Percentiles rank a stretch among this genome's conserved stretches.
Evolutionary conservation across 2,113 vertebrate genomes (phyloP).

Genomic region (Rhadina sibilatrix): DNA sequence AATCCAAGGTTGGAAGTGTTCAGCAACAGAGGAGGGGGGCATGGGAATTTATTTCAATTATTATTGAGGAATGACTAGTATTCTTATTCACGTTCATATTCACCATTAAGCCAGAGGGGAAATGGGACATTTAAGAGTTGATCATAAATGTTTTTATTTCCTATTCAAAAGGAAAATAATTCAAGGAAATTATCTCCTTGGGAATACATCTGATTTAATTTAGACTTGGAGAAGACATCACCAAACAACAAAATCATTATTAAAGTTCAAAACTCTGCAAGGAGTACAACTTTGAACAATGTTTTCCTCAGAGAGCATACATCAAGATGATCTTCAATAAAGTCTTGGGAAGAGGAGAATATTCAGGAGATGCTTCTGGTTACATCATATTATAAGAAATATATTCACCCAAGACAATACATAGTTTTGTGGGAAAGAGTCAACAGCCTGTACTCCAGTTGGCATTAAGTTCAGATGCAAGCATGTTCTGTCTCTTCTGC

Average conservation of each 20-base stretch:
- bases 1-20: constrained; percentile 51
- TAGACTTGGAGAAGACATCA: constrained; percentile 54
- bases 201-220: constrained; percentile 70
- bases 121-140: constrained; percentile 55
- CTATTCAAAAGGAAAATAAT: constrained; percentile 68
- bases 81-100: constrained; percentile 63
- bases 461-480: constrained; percentile 36
- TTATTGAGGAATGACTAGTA: constrained; percentile 54
- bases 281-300: constrained; percentile 52
- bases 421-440: constrained; percentile 49
- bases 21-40: constrained; percentile 30
- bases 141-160: constrained; percentile 71
- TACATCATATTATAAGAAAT: constrained; percentile 56
- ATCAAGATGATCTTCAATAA: constrained; percentile 58
- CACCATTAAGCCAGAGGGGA: constrained; percentile 56
- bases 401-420: constrained; percentile 52
- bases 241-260: constrained; percentile 59
- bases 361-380: constrained; percentile 63
- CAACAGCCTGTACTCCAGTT: constrained; percentile 34
- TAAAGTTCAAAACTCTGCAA: constrained; percentile 61
- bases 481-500: constrained; percentile 1
- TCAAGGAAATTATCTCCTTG: constrained; percentile 60
- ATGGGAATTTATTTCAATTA: constrained; percentile 54
- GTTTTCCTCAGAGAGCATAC: constrained; percentile 57
- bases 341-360: constrained; percentile 34